Base-by-base conservation (phyloP, 2,797 vertebrate species). In the Crenuchus spilurus region DNA sequence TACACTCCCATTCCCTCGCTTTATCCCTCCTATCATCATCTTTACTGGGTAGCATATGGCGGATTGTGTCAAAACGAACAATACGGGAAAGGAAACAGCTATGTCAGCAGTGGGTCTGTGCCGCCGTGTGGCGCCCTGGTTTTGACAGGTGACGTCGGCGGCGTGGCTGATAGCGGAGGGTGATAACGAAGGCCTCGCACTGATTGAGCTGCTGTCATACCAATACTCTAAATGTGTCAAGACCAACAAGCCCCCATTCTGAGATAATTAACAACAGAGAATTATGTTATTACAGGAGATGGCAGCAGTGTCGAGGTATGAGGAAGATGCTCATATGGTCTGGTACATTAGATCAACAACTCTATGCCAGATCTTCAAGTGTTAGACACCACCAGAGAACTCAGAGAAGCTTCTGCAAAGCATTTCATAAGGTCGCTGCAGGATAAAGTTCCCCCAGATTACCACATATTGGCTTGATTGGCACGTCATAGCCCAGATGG, bases 51-150 rank as follows among this genome's bases (percentile, higher is more conserved):
- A 91, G 94, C 94, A 95, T 95, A 94, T 93, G 95, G 94, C 93
- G 94, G 93, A 94, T 95, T 90, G 95, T 92, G 90, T 90, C 87
- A 91, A 92, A 93, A 90, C 87, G 91, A 95, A 96, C 95, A 96
- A 96, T 92, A 92, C 91, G 90, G 92, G 91, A 92, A 91, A 91
- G 90, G 79, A 94, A 92, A 93, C 93, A 94, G 93, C 94, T 91
- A 91, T 88, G 90, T 94, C 92, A 94, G 91, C 94, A 94, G 91
- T 92, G 93, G 92, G 75, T 90, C 90, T 91, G 88, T 89, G 87
- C 89, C 91, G 90, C 39, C 88, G 87, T 89, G 51, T 60, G 90
- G 88, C 93, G 89, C 86, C 91, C 90, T 91, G 90, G 90, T 93
- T 95, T 93, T 92, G 92, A 93, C 94, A 96, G 93, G 94, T 95